Conservation (phyloP, 2,888 invertebrate species). For the Zygothrica quintamaculata region DNA sequence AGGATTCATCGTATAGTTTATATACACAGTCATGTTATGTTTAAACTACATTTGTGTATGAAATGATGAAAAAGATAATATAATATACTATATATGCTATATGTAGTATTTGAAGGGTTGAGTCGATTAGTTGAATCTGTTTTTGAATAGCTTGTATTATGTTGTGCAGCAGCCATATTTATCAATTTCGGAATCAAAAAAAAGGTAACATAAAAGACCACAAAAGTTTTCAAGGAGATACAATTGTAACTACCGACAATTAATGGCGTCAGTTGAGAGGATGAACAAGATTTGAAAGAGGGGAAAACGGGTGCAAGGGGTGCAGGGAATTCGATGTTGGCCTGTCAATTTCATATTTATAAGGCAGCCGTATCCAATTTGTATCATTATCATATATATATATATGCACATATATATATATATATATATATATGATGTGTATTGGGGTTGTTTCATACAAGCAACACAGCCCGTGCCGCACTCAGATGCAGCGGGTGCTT, state of each 20-base stretch:
- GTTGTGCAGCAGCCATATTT: conserved; percentile 43
- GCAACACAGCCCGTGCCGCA: conserved; percentile 43
- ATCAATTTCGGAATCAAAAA: conserved; percentile 43
- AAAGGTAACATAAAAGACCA: conserved; percentile 36
- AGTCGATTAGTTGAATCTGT: conserved; percentile 1
- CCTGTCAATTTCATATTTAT: conserved; percentile 46
- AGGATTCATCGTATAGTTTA: too few species aligned
- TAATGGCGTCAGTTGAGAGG: conserved; percentile 44
- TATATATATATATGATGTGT: conserved; percentile 31
- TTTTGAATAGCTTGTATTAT: conserved; percentile 8
- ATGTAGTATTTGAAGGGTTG: too few species aligned
- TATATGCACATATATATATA: too few species aligned
- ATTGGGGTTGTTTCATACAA: conserved; percentile 40
- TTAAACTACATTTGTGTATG: too few species aligned
- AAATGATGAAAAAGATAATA: too few species aligned
- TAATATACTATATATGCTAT: too few species aligned
- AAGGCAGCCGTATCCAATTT: conserved; percentile 55
- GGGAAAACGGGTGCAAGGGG: conserved; percentile 26
- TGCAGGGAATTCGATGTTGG: conserved; percentile 21
- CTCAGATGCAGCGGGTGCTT: conserved; percentile 2
- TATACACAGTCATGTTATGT: too few species aligned
- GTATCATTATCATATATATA: too few species aligned
- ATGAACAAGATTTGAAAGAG: conserved; percentile 20
- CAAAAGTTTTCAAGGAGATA: conserved; percentile 35
- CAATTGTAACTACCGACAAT: conserved; percentile 61